These are phyloP conservation scores for Ammospiza caudacuta DNA, from an alignment of 2,113 vertebrate genomes.

Conservation along the genomic window DNA sequence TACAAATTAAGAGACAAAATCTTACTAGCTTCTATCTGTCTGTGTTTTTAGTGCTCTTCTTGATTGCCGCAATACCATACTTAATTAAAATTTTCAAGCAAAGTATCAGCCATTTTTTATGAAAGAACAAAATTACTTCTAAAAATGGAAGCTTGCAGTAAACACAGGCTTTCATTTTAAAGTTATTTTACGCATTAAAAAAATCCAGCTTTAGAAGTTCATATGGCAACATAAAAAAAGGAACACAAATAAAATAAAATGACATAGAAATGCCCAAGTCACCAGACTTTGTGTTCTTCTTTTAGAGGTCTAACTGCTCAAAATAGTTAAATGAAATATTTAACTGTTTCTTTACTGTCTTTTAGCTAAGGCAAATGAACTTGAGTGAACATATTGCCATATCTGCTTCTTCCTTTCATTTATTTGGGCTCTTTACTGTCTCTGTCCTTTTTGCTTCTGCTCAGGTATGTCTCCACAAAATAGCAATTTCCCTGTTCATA, in stretches of 20 bases:
- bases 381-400: not conserved
- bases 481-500: not conserved
- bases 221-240: not conserved
- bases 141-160: not conserved
- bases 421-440: not conserved
- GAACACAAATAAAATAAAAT: not conserved
- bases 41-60: not conserved
- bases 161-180: not conserved
- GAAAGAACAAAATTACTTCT: not conserved
- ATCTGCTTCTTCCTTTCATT: not conserved
- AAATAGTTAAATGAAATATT: not conserved
- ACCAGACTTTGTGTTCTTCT: not conserved
- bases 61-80: not conserved
- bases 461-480: not conserved
- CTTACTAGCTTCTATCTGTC: not conserved
- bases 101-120: not conserved
- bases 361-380: not conserved
- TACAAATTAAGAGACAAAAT: not conserved
- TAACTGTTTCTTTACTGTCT: not conserved
- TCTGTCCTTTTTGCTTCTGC: not conserved
- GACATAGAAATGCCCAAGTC: fast-evolving
- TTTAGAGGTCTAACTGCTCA: not conserved
- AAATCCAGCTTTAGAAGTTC: not conserved
- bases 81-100: conserved; percentile 47
- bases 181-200: not conserved